Conservation (phyloP, 2,888 invertebrate species). For the Agriopis marginaria region DNA sequence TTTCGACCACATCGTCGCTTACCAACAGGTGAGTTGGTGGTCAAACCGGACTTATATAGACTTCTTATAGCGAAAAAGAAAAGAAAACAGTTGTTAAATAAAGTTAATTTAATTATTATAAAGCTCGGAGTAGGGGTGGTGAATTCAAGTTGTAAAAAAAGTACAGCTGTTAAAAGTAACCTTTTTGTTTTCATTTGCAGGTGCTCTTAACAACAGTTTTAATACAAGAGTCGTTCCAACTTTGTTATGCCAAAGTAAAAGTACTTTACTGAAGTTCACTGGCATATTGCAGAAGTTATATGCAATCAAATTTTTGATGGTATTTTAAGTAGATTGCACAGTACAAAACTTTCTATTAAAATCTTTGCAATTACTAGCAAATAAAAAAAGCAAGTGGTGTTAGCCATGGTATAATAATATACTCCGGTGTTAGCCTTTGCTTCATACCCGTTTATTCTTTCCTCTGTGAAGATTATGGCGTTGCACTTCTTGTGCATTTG, state of each 20-base stretch:
- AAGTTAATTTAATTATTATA: background rate
- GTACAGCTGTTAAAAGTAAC: slow-evolving; percentile 21
- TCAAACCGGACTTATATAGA: no score
- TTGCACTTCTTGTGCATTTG: no score
- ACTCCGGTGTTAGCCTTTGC: no score
- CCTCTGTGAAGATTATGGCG: no score
- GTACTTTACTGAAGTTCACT: background rate
- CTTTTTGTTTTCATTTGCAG: slow-evolving; percentile 36
- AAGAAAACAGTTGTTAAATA: background rate
- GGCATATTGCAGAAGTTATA: slow-evolving; percentile 9
- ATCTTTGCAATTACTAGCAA: background rate
- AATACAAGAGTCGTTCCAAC: slow-evolving; percentile 28
- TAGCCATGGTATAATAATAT: no score
- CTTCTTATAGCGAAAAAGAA: background rate
- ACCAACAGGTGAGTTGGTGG: no score
- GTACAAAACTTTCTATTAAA: background rate
- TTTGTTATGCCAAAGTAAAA: slow-evolving; percentile 24
- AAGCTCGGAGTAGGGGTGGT: background rate
- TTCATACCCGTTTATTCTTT: no score
- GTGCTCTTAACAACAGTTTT: slow-evolving; percentile 30
- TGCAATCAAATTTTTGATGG: slow-evolving; percentile 10
- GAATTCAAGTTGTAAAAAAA: slow-evolving; percentile 12
- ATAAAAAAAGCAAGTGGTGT: background rate
- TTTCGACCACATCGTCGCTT: no score
- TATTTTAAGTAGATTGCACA: background rate